Base-by-base conservation (phyloP, 2,888 invertebrate species). In the Cyclophora albipunctata region DNA sequence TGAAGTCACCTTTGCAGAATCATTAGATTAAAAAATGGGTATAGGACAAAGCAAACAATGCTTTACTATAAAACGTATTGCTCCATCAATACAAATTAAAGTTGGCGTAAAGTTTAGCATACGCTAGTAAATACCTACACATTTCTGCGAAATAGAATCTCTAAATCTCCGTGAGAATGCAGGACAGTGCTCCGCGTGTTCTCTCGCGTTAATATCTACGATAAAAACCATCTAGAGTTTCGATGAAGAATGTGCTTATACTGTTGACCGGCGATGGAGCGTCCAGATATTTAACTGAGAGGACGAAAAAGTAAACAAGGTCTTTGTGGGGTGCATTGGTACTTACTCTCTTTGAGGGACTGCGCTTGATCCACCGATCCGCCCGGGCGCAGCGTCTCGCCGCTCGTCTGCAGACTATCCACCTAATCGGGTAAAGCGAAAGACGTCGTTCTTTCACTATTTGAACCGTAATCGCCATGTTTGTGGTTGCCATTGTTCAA, bases 181-280 rank as follows among this genome's bases (percentile, higher is more conserved):
- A 69, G 71, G 72, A 75, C 73, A 73, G 73, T 74, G 69, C 66
- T 69, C 69, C 60, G 67, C 63, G 68, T 68, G 68, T 71, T 67
- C 69, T 66, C 62, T 55, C 58, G 63, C 68, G 67, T 67, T 78
- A 78, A 78, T 78, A 78, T 76, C 66, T 55, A 62, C 70, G 71
- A 75, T 75, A 76, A 78, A 78, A 78, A 78, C 69, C 69, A 69
- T 73, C 69, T 61, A 66, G 57, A 37, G 37, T 37, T 5, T 37
- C 37, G 37, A 37, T 59, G 53, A 64, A 63, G 63, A 67, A 63
- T 61, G 59, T 62, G 71, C 72, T 76, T 75, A 75, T 75, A 66
- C 72, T 75, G 74, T 78, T 75, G 76, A 72, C 75, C 71, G 69
- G 73, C 75, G 74, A 77, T 77, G 69, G 69, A 78, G 62, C 72